Evolutionary conservation across 1,140 invertebrate species (phyloP).

Genomic region (Cataglyphis hispanica): DNA sequence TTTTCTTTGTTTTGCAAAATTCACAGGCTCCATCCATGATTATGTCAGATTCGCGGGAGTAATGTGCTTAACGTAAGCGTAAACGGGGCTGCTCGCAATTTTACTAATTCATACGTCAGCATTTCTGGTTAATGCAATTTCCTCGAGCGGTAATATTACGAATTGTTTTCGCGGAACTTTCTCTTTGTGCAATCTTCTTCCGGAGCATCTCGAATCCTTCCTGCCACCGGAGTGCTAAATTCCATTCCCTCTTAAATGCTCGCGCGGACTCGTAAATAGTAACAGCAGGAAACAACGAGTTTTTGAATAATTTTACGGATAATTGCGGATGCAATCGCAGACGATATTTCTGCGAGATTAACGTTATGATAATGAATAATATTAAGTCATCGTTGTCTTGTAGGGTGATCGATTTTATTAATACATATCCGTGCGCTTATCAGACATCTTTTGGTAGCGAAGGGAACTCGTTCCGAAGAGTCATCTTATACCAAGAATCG

Average conservation of each 20-base stretch:
- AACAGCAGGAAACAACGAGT: slow-evolving; percentile 48
- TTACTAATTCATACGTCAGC: slow-evolving; percentile 70
- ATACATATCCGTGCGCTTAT: slow-evolving; percentile 1
- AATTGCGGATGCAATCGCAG: not conserved
- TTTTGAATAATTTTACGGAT: slow-evolving; percentile 50
- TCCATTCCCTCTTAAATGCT: slow-evolving; percentile 52
- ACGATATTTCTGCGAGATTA: slow-evolving; percentile 37
- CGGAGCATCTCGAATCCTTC: slow-evolving; percentile 49
- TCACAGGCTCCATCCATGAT: slow-evolving; percentile 9
- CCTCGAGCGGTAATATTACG: slow-evolving; percentile 51
- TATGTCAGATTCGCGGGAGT: slow-evolving; percentile 38
- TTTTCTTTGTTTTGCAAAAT: slow-evolving; percentile 23
- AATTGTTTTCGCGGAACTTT: slow-evolving; percentile 65
- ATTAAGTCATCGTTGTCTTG: not conserved
- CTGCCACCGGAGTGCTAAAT: slow-evolving; percentile 48
- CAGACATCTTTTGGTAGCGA: slow-evolving; percentile 2
- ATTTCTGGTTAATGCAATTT: slow-evolving; percentile 67
- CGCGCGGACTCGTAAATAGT: slow-evolving; percentile 48
- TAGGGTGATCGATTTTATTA: not conserved
- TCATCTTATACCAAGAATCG: not conserved
- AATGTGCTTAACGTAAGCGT: slow-evolving; percentile 30
- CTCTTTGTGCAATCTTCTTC: slow-evolving; percentile 58
- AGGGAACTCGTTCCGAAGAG: slow-evolving; percentile 8
- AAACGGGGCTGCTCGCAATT: slow-evolving; percentile 59
- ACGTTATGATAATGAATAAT: not conserved